Conservation (phyloP, 2,113 vertebrate species). For the Trachemys scripta region DNA sequence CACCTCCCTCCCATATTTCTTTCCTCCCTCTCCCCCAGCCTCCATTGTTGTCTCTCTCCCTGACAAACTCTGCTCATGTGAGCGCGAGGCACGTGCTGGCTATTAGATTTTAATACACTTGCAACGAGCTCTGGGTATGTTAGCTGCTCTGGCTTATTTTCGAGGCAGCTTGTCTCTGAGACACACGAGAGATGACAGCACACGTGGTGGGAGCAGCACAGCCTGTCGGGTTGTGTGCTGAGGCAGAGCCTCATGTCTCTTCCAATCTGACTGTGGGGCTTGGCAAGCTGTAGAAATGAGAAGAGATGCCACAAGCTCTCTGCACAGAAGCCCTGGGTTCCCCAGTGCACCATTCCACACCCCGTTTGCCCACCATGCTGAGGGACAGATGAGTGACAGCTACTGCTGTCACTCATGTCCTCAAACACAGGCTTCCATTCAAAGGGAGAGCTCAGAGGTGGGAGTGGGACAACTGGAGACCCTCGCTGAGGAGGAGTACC, state of each 20-base stretch:
- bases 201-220: not conserved
- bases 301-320: not conserved
- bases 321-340: not conserved
- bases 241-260: not conserved
- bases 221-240: not conserved
- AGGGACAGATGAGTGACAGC: not conserved
- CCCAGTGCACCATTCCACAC: not conserved
- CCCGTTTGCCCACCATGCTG: not conserved
- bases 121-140: constrained; percentile 9
- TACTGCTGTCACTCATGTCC: not conserved
- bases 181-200: constrained; percentile 5
- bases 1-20: not conserved
- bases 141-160: constrained; percentile 21
- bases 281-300: not conserved
- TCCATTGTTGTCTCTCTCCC: not conserved
- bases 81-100: not conserved
- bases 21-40: not conserved
- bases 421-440: not conserved
- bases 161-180: constrained; percentile 13
- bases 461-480: not conserved
- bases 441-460: not conserved
- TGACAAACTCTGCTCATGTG: not conserved
- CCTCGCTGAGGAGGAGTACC: not conserved
- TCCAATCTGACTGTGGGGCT: not conserved
- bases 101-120: constrained; percentile 20